These are phyloP conservation scores for silkworm (Bombyx mori) DNA, from an alignment of 1,140 invertebrate species.

Conservation along the genomic window DNA sequence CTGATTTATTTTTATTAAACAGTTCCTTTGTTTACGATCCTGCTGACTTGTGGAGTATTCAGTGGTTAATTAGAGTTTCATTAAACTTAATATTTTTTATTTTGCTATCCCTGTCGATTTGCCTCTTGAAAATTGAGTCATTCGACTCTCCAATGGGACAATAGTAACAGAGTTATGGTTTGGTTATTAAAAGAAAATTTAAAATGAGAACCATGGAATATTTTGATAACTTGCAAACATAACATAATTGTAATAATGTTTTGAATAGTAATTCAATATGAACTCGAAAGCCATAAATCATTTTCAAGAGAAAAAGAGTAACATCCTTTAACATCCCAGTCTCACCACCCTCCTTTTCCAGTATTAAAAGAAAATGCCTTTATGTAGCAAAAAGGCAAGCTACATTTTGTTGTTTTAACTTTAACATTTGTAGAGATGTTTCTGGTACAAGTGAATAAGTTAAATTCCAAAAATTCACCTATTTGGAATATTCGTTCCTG, in stretches of 20 bases:
- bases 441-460: no score
- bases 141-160: slow-evolving; percentile 37
- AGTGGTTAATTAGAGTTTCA: slow-evolving; percentile 69
- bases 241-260: neutral
- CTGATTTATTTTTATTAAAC: slow-evolving; percentile 55
- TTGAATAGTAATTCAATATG: no score
- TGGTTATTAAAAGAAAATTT: neutral
- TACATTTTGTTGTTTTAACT: no score
- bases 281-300: no score
- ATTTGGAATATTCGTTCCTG: no score
- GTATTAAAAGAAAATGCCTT: no score
- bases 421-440: no score
- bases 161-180: neutral
- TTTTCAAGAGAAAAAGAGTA: no score
- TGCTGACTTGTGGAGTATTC: slow-evolving; percentile 64
- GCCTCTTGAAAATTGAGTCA: slow-evolving; percentile 42
- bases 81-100: slow-evolving; percentile 67
- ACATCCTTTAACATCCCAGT: no score
- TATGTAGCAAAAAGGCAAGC: no score
- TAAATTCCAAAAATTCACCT: no score
- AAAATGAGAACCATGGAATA: neutral
- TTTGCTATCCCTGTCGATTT: slow-evolving; percentile 65
- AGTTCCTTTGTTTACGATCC: slow-evolving; percentile 68
- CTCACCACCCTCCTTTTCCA: no score
- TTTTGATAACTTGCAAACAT: neutral